These are phyloP conservation scores for Chaetodon trifascialis DNA, from an alignment of 2,113 vertebrate genomes.

Conservation along the genomic window DNA sequence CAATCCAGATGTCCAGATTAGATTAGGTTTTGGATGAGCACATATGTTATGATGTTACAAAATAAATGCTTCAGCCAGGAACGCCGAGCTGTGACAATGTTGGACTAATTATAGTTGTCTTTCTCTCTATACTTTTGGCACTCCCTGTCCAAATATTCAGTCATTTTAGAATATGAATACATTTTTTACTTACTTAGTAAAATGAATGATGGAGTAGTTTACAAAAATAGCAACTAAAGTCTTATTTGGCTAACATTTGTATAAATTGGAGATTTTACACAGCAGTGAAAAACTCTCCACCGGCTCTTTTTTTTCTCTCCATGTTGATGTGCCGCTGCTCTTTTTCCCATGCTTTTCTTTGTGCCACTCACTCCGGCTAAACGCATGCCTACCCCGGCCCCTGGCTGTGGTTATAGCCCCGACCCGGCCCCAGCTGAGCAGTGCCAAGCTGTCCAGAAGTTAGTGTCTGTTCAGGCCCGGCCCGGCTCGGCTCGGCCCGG, in stretches of 20 bases:
- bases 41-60: slow-evolving; percentile 22
- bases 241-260: background rate
- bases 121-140: background rate
- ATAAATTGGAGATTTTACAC: slow-evolving; percentile 4
- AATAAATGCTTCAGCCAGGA: background rate
- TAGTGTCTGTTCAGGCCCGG: slow-evolving; percentile 77
- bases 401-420: slow-evolving; percentile 65
- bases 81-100: background rate
- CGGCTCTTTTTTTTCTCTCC: slow-evolving; percentile 35
- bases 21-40: slow-evolving; percentile 37
- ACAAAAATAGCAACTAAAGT: background rate
- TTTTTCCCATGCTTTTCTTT: slow-evolving; percentile 81
- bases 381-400: slow-evolving; percentile 79
- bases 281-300: slow-evolving; percentile 3
- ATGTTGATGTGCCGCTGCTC: slow-evolving; percentile 56
- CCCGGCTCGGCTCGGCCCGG: slow-evolving; percentile 55
- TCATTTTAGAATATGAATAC: background rate
- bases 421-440: slow-evolving; percentile 61
- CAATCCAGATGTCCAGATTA: slow-evolving; percentile 51
- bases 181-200: background rate
- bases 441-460: slow-evolving; percentile 76
- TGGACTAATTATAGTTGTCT: background rate
- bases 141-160: background rate
- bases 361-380: slow-evolving; percentile 70
- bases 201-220: background rate